These are phyloP conservation scores for Cyphomyrmex costatus DNA, from an alignment of 1,140 invertebrate genomes.

Conservation along the genomic window DNA sequence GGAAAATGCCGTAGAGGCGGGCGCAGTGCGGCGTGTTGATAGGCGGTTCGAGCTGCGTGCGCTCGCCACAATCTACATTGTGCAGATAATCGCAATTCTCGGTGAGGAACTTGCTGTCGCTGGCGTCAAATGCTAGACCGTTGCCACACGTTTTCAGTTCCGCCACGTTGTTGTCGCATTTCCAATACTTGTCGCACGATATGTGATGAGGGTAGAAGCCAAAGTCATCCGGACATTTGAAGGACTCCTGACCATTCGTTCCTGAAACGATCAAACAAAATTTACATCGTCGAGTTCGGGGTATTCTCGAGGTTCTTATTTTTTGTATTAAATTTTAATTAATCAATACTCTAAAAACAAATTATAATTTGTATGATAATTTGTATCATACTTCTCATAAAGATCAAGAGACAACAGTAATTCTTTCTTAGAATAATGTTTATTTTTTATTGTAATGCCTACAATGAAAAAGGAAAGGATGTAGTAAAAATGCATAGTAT, in stretches of 20 bases:
- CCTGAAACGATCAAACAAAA: slow-evolving; percentile 85
- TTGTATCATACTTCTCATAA: background rate
- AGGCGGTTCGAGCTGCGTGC: slow-evolving; percentile 94
- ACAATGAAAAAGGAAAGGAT: background rate
- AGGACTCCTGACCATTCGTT: slow-evolving; percentile 90
- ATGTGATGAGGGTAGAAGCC: slow-evolving; percentile 96
- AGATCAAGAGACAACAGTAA: background rate
- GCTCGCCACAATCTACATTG: slow-evolving; percentile 97
- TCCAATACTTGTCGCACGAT: slow-evolving; percentile 98
- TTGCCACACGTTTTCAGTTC: slow-evolving; percentile 97
- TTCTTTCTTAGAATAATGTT: background rate
- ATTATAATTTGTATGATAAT: background rate
- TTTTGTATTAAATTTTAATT: slow-evolving; percentile 14
- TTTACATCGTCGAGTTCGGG: background rate
- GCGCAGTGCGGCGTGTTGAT: slow-evolving; percentile 95
- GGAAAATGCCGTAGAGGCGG: slow-evolving; percentile 96
- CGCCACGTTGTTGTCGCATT: slow-evolving; percentile 95
- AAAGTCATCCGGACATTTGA: slow-evolving; percentile 97
- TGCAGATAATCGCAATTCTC: slow-evolving; percentile 98
- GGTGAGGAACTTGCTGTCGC: slow-evolving; percentile 95
- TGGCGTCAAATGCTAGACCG: slow-evolving; percentile 96
- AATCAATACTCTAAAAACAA: background rate
- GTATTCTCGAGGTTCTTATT: background rate
- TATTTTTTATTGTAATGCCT: background rate
- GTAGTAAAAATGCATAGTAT: background rate